Conservation (phyloP, 2,113 vertebrate species). For the Microtus montanus region DNA sequence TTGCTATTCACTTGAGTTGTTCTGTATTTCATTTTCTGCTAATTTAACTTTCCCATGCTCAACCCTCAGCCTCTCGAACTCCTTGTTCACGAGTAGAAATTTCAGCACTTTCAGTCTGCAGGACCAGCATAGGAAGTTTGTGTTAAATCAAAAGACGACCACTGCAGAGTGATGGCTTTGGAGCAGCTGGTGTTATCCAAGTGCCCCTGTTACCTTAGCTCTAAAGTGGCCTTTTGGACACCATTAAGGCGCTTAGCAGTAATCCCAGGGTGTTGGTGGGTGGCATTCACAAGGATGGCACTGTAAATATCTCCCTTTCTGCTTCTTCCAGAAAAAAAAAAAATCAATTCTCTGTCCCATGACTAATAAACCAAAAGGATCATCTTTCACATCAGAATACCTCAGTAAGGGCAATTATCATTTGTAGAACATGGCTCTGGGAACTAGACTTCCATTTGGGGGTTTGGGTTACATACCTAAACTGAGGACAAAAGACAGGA, state of each 20-base stretch:
- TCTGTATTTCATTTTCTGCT: background rate
- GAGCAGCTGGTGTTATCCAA: background rate
- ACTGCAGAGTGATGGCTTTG: background rate
- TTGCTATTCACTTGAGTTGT: background rate
- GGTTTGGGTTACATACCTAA: background rate
- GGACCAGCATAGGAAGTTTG: background rate
- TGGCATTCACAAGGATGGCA: background rate
- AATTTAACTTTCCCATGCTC: background rate
- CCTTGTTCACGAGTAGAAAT: background rate
- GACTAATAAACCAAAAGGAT: background rate
- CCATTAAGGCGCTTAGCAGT: background rate
- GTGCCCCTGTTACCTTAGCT: background rate
- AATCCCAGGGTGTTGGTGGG: background rate
- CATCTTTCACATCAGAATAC: background rate
- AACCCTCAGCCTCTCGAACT: background rate
- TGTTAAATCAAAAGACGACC: background rate
- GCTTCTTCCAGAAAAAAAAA: background rate
- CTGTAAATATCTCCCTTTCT: background rate
- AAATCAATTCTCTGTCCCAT: background rate
- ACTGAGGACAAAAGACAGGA: background rate
- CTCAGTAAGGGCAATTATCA: background rate
- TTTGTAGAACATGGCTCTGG: background rate
- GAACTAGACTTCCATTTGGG: background rate
- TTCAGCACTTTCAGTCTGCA: background rate
- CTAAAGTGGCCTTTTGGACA: background rate